These are phyloP conservation scores for Pinctada fucata DNA, from an alignment of 2,888 invertebrate genomes.

Conservation along the genomic window DNA sequence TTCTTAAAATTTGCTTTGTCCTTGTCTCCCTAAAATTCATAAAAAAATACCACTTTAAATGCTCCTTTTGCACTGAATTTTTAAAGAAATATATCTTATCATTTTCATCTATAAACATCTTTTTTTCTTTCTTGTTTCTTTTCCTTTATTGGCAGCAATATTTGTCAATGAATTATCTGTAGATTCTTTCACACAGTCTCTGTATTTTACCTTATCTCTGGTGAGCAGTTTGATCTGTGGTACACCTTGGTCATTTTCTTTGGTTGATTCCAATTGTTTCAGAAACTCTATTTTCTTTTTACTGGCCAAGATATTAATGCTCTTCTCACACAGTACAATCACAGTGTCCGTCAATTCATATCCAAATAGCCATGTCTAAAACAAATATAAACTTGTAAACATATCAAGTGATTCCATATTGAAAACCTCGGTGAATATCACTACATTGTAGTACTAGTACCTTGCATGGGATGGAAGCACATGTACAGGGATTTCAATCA, in stretches of 20 bases:
- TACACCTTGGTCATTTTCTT: constrained; percentile 81
- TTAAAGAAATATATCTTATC: constrained; percentile 8
- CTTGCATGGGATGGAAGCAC: no score
- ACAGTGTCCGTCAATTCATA: constrained; percentile 98
- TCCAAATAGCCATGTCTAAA: constrained; percentile 95
- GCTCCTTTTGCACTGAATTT: constrained; percentile 83
- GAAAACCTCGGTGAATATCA: no score
- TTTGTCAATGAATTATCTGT: no score
- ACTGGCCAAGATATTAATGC: constrained; percentile 93
- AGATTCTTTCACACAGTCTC: no score
- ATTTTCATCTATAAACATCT: no score
- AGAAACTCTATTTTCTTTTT: constrained; percentile 99
- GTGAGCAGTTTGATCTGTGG: constrained; percentile 91
- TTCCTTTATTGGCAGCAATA: no score
- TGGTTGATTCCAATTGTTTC: constrained; percentile 81
- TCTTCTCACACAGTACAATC: constrained; percentile 90
- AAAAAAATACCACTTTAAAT: constrained; percentile 67
- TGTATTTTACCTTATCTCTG: constrained; percentile 87
- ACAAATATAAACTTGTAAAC: background rate
- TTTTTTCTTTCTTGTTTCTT: no score
- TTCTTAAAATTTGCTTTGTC: constrained; percentile 88
- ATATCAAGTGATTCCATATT: background rate
- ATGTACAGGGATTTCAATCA: no score
- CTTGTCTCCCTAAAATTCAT: constrained; percentile 79
- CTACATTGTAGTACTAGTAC: no score